Conservation (phyloP, 2,113 vertebrate species). For the Machaerirhynchus nigripectus region DNA sequence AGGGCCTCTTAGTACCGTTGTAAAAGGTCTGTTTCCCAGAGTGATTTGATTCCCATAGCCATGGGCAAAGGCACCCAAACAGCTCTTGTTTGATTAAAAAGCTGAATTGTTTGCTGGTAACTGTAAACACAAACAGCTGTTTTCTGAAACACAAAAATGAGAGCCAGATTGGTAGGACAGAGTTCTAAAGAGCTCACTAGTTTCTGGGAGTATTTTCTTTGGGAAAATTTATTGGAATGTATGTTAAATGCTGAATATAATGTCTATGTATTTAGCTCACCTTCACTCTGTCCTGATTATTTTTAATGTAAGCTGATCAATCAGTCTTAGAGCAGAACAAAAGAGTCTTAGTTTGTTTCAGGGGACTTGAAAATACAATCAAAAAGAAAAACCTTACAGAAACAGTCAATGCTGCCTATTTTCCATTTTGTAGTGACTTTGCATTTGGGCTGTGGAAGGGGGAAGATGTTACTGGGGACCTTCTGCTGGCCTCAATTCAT, state of each 20-base stretch:
- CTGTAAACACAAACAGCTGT: conserved; percentile 65
- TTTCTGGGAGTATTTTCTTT: neutral
- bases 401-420: neutral
- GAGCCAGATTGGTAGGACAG: neutral
- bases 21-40: conserved; percentile 66
- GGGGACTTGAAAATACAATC: neutral
- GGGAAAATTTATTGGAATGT: neutral
- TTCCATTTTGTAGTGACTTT: neutral
- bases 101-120: conserved; percentile 39
- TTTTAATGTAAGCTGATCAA: neutral
- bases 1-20: conserved; percentile 44
- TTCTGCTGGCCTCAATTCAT: neutral
- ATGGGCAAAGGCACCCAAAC: conserved; percentile 45
- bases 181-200: neutral
- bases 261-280: neutral
- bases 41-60: conserved; percentile 67
- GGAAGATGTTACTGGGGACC: neutral
- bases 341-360: neutral
- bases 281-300: neutral
- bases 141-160: conserved; percentile 6
- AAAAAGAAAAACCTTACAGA: neutral
- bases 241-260: neutral
- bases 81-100: conserved; percentile 59
- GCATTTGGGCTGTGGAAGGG: neutral
- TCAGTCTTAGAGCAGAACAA: neutral